Conservation (phyloP, 30 jellyfish, hydroid and myxozoan genomes). For the Aurelia coerulea region DNA sequence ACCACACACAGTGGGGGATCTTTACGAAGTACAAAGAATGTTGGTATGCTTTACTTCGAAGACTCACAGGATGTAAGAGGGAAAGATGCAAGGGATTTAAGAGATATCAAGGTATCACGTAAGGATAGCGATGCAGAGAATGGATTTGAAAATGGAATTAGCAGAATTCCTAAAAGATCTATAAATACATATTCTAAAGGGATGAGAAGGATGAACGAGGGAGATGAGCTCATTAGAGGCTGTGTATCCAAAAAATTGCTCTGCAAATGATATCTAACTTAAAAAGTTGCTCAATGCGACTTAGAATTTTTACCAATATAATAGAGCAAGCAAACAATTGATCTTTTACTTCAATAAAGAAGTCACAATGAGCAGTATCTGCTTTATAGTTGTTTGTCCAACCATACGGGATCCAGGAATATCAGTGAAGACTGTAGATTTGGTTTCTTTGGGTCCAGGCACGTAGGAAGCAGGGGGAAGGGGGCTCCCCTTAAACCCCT, state of each 20-base stretch:
- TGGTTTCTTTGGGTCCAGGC: too few species aligned
- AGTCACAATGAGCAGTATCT: too few species aligned
- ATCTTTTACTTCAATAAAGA: too few species aligned
- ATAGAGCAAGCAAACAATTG: too few species aligned
- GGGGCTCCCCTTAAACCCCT: too few species aligned
- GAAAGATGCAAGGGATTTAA: background rate
- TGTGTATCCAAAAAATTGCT: constrained; percentile 26
- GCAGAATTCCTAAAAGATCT: constrained; percentile 21
- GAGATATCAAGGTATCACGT: background rate
- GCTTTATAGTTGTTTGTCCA: too few species aligned
- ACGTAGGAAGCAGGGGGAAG: too few species aligned
- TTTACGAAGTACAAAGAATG: background rate
- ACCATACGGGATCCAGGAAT: too few species aligned
- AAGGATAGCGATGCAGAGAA: background rate
- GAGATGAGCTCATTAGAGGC: background rate
- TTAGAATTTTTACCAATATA: too few species aligned
- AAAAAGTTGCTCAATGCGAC: too few species aligned
- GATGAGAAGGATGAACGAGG: background rate
- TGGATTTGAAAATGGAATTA: background rate
- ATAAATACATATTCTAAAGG: constrained; percentile 22
- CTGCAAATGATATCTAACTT: background rate
- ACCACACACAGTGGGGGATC: background rate
- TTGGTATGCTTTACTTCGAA: background rate
- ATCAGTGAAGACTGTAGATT: too few species aligned
- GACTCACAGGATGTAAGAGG: background rate